These are phyloP conservation scores for Plecotus auritus DNA, from an alignment of 2,113 vertebrate species.

Conservation along the genomic window DNA sequence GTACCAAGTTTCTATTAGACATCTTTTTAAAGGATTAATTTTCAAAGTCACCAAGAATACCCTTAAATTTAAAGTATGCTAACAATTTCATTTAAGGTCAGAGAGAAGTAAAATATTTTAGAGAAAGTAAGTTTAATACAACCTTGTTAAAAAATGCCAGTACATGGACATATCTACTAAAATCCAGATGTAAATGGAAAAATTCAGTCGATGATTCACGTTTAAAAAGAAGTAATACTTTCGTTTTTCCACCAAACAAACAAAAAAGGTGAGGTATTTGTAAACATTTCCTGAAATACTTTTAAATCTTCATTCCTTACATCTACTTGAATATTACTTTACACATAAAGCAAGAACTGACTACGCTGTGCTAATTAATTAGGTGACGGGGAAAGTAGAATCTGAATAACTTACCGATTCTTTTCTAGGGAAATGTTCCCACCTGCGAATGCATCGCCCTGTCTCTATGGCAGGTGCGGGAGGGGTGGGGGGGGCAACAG, in stretches of 20 bases:
- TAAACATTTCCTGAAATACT: constrained; percentile 1
- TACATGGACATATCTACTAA: not conserved
- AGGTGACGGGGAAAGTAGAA: constrained; percentile 34
- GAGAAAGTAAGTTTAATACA: not conserved
- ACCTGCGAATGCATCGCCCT: constrained; percentile 43
- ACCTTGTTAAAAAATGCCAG: not conserved
- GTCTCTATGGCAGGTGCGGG: constrained; percentile 27
- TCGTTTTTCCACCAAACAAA: not conserved
- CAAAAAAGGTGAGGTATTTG: not conserved
- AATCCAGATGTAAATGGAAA: not conserved
- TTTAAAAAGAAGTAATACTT: not conserved
- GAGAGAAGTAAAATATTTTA: not conserved
- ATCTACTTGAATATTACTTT: constrained; percentile 31
- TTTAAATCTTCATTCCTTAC: not conserved
- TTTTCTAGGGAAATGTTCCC: constrained; percentile 37
- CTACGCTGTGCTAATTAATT: constrained; percentile 58
- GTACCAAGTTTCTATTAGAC: not conserved
- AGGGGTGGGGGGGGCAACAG: constrained; percentile 20
- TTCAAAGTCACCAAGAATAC: not conserved
- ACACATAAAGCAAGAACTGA: constrained; percentile 14
- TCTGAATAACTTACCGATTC: constrained; percentile 58
- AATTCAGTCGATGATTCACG: not conserved
- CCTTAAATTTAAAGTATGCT: not conserved
- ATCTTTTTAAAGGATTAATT: not conserved
- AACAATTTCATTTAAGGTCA: not conserved